Evolutionary conservation across 2,888 invertebrate genomes (phyloP), one percentile per base, ranked within the genome.

Genomic region (Enchytraeus crypticus): DNA sequence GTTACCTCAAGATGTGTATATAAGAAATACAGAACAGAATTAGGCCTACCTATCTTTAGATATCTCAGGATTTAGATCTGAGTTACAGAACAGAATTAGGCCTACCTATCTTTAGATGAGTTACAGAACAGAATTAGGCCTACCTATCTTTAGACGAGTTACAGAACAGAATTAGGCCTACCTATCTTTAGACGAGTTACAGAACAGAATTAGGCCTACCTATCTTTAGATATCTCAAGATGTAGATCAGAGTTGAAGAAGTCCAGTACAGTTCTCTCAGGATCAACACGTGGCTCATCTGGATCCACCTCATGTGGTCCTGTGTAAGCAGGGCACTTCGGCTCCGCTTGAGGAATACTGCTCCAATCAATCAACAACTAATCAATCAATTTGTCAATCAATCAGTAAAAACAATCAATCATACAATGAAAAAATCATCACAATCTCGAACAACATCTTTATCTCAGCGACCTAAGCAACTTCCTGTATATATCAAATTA

Each of bases 41-140:
- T n/a, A n/a, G n/a, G n/a, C 71, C 66, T 66, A 76, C 74, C 76
- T 75, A 68, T 75, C 73, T 58, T 67, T 66, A 66, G 72, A 72
- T 32, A 77, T 71, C 27, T 68, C 64, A 4, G 77, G 66, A 62
- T 76, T 70, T 4, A 76, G 71, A 61, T 77, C 77, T 11, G 72
- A 75, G 66, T 76, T 77, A 66, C 72, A 77, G 57, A 72, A 69
- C n/a, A n/a, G n/a, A n/a, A n/a, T n/a, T n/a, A n/a, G n/a, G n/a
- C n/a, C n/a, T n/a, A n/a, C n/a, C n/a, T n/a, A n/a, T n/a, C n/a
- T n/a, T n/a, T n/a, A n/a, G n/a, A n/a, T n/a, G n/a, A n/a, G n/a
- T n/a, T n/a, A n/a, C n/a, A n/a, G n/a, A n/a, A n/a, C n/a, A n/a
- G n/a, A n/a, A n/a, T n/a, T n/a, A n/a, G n/a, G n/a, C n/a, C n/a